Base-by-base conservation (phyloP, 2,113 vertebrate species). In the Stomatorhinus ivindoensis region DNA sequence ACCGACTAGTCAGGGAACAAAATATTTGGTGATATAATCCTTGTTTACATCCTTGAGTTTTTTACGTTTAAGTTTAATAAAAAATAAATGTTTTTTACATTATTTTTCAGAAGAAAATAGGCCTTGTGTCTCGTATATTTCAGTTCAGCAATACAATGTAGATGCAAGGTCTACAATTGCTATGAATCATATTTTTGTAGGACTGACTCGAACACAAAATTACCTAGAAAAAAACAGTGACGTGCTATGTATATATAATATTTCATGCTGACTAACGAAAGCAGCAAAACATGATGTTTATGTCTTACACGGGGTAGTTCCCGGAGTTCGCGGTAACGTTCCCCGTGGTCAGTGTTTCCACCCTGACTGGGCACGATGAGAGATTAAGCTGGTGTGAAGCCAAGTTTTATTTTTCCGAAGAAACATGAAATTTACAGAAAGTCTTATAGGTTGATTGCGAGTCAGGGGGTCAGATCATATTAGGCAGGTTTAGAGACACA, bases 341-440 rank as follows among this genome's bases (percentile, higher is more conserved):
- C 85, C 47, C 27, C 19, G 11, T 31, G 21, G 21, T 87, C 6
- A n/a, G 48, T 31, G 46, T 86, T 86, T 86, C 47, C 84, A 31
- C 48, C 0, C n/a, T 86, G 48, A 35, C 27, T 53, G 27, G 31
- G 47, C 55, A 47, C 19, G 19, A 35, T 35, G 61, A 27, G 85
- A 7, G 47, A 50, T 87, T 51, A 89, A 35, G 31, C 2, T 48
- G 47, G 35, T 47, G 4, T 8, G 76, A 87, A 89, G 19, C 51
- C 82, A 65, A 39, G 31, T 76, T 61, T 87, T 87, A 87, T 69
- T 55, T 48, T 9, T 2, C 42, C 21, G 48, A 53, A 53, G 8
- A 87, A 87, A 31, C 85, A 87, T 89, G 44, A 87, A 51, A 89
- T 76, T 39, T n/a, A 44, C 31, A 87, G 47, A 85, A 86, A 85